These are phyloP conservation scores for Murina feae DNA, from an alignment of 2,113 vertebrate genomes.

Conservation along the genomic window DNA sequence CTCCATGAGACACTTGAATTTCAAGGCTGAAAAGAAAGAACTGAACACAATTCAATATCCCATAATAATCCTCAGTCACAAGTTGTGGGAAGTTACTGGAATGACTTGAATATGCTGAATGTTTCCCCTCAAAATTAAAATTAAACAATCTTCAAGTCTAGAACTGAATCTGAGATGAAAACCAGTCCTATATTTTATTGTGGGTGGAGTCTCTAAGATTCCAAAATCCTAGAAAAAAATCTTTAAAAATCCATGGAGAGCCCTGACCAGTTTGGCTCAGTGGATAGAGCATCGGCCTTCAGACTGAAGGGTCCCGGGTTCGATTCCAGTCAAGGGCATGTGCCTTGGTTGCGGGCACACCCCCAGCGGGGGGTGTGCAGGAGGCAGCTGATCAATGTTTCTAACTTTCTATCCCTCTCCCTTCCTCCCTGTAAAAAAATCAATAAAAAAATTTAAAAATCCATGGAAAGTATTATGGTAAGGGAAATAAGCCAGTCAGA, in stretches of 20 bases:
- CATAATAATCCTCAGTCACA: not conserved
- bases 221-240: not conserved
- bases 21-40: not conserved
- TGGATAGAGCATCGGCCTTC: too few species aligned
- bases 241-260: not conserved
- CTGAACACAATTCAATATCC: not conserved
- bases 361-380: too few species aligned
- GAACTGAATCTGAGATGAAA: constrained; percentile 20
- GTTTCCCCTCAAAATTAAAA: constrained; percentile 15
- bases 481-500: too few species aligned
- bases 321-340: too few species aligned
- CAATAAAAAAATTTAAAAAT: not conserved
- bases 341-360: too few species aligned
- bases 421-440: too few species aligned
- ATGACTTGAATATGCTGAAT: not conserved
- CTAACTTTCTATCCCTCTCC: too few species aligned
- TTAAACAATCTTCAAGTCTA: not conserved
- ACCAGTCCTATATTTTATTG: not conserved
- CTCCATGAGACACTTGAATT: not conserved
- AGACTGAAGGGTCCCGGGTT: too few species aligned
- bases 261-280: too few species aligned
- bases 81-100: not conserved
- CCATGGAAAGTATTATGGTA: too few species aligned
- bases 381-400: too few species aligned
- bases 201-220: not conserved